These are phyloP conservation scores for Papilio aristodemus DNA, from an alignment of 1,140 invertebrate genomes.

Conservation along the genomic window DNA sequence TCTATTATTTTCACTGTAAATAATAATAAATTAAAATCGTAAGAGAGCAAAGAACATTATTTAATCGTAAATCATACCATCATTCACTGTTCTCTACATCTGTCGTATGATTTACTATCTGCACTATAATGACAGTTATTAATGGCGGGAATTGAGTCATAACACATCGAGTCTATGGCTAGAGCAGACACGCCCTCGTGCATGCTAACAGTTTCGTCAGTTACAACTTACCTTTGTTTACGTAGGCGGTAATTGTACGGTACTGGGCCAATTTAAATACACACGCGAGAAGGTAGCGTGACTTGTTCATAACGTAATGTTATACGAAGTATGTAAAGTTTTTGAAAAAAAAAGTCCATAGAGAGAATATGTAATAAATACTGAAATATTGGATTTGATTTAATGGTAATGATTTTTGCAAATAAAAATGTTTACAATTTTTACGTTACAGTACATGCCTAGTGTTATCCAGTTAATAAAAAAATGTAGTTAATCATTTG, in stretches of 20 bases:
- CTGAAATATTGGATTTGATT: background rate
- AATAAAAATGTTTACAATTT: no score
- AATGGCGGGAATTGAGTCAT: constrained; percentile 13
- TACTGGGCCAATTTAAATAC: constrained; percentile 26
- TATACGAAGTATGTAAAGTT: background rate
- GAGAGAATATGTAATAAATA: background rate
- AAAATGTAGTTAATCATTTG: no score
- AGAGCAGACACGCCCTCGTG: constrained; percentile 30
- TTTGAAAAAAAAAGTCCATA: background rate
- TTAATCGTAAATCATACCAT: background rate
- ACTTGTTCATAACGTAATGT: background rate
- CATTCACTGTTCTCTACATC: background rate
- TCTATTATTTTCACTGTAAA: background rate
- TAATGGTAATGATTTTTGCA: no score
- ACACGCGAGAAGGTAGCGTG: constrained; percentile 1
- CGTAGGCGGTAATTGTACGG: constrained; percentile 51
- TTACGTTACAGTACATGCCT: no score
- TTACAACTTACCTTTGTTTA: constrained; percentile 34
- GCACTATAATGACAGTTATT: constrained; percentile 10
- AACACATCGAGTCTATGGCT: constrained; percentile 7
- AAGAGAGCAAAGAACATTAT: background rate
- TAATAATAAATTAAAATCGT: background rate
- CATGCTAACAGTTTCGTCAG: constrained; percentile 51
- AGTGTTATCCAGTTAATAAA: no score
- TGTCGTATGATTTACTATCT: background rate